Percentiles rank a stretch among this genome's conserved stretches.
Evolutionary conservation across 2,888 invertebrate species (phyloP).

Genomic region (Schizotus pectinicornis): DNA sequence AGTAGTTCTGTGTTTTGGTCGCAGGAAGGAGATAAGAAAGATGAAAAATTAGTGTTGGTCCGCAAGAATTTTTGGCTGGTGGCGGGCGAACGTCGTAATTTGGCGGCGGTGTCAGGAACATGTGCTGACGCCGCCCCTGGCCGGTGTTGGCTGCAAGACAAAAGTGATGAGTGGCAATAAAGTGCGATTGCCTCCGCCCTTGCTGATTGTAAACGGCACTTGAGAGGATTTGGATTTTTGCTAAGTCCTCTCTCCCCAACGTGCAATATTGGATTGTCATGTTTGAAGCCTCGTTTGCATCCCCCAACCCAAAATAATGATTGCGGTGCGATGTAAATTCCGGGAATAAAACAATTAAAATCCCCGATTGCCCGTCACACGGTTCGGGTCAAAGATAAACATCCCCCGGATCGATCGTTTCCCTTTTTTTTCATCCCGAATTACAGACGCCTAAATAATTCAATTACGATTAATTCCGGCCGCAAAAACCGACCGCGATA

Average conservation of each 20-base stretch:
- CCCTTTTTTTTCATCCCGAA: constrained; percentile 12
- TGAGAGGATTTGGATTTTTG: constrained; percentile 13
- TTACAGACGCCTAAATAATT: constrained; percentile 19
- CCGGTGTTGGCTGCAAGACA: constrained; percentile 12
- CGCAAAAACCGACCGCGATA: constrained; percentile 11
- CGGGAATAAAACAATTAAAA: constrained; percentile 22
- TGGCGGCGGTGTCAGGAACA: no score
- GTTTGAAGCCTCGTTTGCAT: constrained; percentile 17
- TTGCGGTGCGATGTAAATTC: constrained; percentile 14
- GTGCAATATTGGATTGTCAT: constrained; percentile 18
- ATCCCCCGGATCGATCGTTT: constrained; percentile 6
- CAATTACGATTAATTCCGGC: constrained; percentile 24
- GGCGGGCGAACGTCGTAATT: no score
- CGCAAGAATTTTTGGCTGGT: no score
- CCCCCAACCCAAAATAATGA: constrained; percentile 7
- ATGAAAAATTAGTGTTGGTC: no score
- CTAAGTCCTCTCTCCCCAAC: constrained; percentile 7
- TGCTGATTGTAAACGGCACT: not conserved
- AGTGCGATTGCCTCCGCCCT: constrained; percentile 2
- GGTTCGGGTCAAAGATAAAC: constrained; percentile 1
- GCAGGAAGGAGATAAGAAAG: no score
- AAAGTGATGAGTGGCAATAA: constrained; percentile 25
- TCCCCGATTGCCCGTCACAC: constrained; percentile 12
- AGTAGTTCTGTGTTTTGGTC: no score
- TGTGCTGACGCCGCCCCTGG: no score